These are phyloP conservation scores for Aethes cnicana DNA, from an alignment of 2,888 invertebrate genomes.

Conservation along the genomic window DNA sequence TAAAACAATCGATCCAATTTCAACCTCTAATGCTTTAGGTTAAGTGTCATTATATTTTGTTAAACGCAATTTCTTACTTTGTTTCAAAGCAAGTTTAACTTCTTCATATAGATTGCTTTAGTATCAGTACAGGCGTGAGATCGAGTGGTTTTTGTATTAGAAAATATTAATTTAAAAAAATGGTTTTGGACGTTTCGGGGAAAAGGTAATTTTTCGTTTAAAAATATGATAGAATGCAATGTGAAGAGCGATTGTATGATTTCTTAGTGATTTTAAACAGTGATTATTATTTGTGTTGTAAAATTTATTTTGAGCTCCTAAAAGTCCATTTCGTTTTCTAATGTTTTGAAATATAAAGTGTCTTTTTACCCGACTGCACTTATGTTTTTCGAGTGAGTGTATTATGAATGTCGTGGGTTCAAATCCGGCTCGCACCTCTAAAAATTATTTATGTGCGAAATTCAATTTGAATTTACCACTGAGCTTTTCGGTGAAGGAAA, in stretches of 20 bases:
- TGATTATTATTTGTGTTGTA: too few species aligned
- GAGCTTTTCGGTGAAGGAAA: too few species aligned
- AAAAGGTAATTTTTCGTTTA: conserved; percentile 5
- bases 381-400: too few species aligned
- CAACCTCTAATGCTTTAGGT: neutral
- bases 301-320: too few species aligned
- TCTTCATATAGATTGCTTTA: conserved; percentile 21
- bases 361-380: neutral
- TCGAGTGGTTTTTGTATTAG: neutral
- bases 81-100: conserved; percentile 3
- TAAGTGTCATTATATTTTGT: neutral
- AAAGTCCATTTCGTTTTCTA: neutral
- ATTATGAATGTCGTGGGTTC: too few species aligned
- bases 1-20: neutral
- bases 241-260: too few species aligned
- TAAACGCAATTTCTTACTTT: neutral
- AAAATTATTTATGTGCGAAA: too few species aligned
- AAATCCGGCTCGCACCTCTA: too few species aligned
- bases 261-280: too few species aligned
- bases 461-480: too few species aligned
- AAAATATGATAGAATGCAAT: too few species aligned
- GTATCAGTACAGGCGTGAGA: conserved; percentile 4
- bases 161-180: conserved; percentile 2
- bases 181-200: conserved; percentile 7
- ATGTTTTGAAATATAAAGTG: neutral